A percentile compares a stretch with the other conserved stretches of the same genome.
phyloP scores from a whole-genome alignment of 2,113 vertebrate species.

The Nerophis lumbriciformis region DNA sequence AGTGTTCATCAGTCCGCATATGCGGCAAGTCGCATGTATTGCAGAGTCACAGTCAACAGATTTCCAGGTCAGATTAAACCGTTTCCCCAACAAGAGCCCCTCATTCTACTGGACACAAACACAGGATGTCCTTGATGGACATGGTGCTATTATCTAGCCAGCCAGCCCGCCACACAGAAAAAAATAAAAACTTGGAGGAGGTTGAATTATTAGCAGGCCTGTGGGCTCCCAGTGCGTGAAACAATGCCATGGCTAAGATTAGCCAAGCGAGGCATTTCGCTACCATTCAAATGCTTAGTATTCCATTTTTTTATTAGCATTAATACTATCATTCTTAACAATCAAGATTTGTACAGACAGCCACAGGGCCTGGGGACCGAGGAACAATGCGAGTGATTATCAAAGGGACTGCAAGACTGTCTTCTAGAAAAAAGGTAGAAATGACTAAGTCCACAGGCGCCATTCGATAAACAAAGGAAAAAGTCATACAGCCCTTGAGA shows the following conservation, averaged over 20 bases:
- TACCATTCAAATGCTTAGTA: conserved; percentile 68
- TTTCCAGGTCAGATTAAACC: conserved; percentile 75
- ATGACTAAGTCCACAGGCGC: conserved; percentile 60
- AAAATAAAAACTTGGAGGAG: conserved; percentile 60
- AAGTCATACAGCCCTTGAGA: conserved; percentile 68
- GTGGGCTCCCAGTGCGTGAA: conserved; percentile 61
- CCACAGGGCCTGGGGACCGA: conserved; percentile 62
- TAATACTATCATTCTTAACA: conserved; percentile 70
- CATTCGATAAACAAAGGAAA: conserved; percentile 68
- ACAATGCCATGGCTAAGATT: conserved; percentile 92
- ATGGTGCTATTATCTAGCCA: conserved; percentile 83
- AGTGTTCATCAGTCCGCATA: conserved; percentile 36
- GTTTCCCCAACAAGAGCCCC: conserved; percentile 75
- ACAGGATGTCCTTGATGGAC: conserved; percentile 95
- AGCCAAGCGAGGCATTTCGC: conserved; percentile 74
- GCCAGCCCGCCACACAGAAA: conserved; percentile 59
- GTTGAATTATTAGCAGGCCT: conserved; percentile 83
- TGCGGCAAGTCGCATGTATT: conserved; percentile 32
- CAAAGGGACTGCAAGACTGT: conserved; percentile 62
- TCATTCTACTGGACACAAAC: conserved; percentile 94
- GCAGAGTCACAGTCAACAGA: conserved; percentile 69
- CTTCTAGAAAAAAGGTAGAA: conserved; percentile 59
- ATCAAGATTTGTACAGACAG: conserved; percentile 61
- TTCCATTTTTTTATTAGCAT: conserved; percentile 55
- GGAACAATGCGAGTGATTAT: conserved; percentile 72